phyloP scores from a whole-genome alignment of 2,888 invertebrate genomes.

The Prenolepis imparis region DNA sequence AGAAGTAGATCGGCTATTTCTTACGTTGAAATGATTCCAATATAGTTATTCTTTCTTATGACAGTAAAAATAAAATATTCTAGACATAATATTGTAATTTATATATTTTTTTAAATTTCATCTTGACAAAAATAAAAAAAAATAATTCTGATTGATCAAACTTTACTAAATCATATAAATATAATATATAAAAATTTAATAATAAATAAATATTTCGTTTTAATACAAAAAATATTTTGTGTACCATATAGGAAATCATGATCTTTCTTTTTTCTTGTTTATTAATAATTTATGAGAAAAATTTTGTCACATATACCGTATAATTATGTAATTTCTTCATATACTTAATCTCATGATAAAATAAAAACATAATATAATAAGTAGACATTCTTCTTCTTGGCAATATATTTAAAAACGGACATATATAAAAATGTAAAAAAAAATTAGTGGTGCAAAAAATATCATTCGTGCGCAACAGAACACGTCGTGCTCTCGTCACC shows the following conservation, averaged over 20 bases:
- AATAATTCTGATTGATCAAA: neutral
- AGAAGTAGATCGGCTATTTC: neutral
- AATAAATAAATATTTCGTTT: slow-evolving; percentile 8
- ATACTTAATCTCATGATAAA: neutral
- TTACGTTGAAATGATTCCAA: neutral
- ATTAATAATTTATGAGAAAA: neutral
- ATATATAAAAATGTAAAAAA: neutral
- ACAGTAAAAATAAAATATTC: slow-evolving; percentile 6
- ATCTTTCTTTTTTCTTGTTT: too few species aligned
- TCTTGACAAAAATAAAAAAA: neutral
- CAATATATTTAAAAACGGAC: neutral
- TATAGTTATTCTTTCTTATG: neutral
- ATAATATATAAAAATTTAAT: neutral
- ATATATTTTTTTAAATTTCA: neutral
- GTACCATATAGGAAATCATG: neutral
- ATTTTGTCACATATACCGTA: neutral
- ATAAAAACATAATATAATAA: too few species aligned
- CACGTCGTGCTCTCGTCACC: slow-evolving; percentile 13
- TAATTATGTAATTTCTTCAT: neutral
- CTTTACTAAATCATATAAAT: neutral
- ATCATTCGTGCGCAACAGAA: slow-evolving; percentile 16
- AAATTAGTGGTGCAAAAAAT: neutral
- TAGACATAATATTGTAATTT: neutral
- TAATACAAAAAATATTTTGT: neutral
- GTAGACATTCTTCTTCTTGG: neutral